Percentiles rank a stretch among this genome's conserved stretches.
Conservation (phyloP, 2,888 invertebrate genomes). For the Sarcophaga caerulescens region DNA sequence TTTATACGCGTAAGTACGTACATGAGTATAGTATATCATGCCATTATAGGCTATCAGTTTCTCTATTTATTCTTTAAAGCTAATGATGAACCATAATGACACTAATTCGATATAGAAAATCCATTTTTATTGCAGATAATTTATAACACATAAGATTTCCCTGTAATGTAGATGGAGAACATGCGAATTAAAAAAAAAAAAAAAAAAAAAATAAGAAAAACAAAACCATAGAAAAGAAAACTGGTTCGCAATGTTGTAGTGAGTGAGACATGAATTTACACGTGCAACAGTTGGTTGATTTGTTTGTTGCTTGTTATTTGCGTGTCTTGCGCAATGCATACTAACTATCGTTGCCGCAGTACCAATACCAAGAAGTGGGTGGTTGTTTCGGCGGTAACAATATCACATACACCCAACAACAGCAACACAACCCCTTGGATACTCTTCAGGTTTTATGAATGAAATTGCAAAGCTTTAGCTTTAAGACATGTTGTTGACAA, state of each 20-base stretch:
- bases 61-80: constrained; percentile 25
- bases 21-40: constrained; percentile 6
- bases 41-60: constrained; percentile 11
- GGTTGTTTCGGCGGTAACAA: constrained; percentile 17
- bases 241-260: constrained; percentile 3
- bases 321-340: constrained; percentile 76
- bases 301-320: constrained; percentile 44
- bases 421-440: constrained; percentile 35
- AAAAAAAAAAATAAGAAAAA: background rate
- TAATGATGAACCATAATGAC: constrained; percentile 42
- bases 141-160: constrained; percentile 35
- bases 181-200: too few species aligned
- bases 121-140: background rate
- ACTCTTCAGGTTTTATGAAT: constrained; percentile 60
- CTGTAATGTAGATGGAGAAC: constrained; percentile 1
- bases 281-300: constrained; percentile 75
- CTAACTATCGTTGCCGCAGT: constrained; percentile 6
- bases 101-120: constrained; percentile 50
- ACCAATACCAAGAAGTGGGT: constrained; percentile 23
- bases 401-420: background rate
- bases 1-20: background rate
- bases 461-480: constrained; percentile 46
- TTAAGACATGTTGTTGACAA: constrained; percentile 50
- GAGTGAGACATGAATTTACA: constrained; percentile 50
- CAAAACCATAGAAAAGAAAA: constrained; percentile 12